phyloP scores from a whole-genome alignment of 2,888 invertebrate species.

The Zaprionus lineosus region DNA sequence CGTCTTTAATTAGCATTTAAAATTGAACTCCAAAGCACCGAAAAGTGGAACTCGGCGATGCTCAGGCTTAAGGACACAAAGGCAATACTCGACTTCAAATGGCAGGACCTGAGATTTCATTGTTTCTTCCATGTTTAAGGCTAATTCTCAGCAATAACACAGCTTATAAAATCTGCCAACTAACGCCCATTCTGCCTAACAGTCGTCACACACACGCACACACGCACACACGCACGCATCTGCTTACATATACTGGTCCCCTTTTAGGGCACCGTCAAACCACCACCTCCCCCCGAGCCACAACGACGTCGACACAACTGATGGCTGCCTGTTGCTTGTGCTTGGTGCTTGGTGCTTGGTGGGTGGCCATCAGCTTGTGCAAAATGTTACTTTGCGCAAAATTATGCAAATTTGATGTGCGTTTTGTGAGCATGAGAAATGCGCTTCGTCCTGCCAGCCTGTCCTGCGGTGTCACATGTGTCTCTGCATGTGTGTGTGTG shows the following conservation, averaged over 20 bases:
- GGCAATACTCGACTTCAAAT: slow-evolving; percentile 2
- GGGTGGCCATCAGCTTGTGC: slow-evolving; percentile 55
- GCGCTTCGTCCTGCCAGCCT: slow-evolving; percentile 30
- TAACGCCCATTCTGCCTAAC: slow-evolving; percentile 37
- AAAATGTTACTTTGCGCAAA: slow-evolving; percentile 69
- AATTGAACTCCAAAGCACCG: slow-evolving; percentile 24
- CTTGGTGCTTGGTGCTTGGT: slow-evolving; percentile 23
- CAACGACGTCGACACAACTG: no score
- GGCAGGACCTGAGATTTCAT: slow-evolving; percentile 52
- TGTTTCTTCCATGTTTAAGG: slow-evolving; percentile 59
- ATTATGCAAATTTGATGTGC: slow-evolving; percentile 78
- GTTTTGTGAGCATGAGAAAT: slow-evolving; percentile 63
- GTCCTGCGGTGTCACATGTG: slow-evolving; percentile 9
- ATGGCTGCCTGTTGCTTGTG: slow-evolving; percentile 55
- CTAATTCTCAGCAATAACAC: slow-evolving; percentile 55
- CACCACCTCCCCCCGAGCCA: neutral
- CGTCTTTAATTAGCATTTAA: slow-evolving; percentile 59
- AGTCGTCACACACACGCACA: neutral
- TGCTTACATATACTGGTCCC: no score
- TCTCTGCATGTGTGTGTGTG: slow-evolving; percentile 5
- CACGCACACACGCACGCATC: neutral
- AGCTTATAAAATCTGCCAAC: slow-evolving; percentile 67
- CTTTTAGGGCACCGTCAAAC: no score
- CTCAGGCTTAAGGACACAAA: neutral
- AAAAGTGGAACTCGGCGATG: neutral